Conservation (phyloP, 2,797 vertebrate species). For the Limosa lapponica region DNA sequence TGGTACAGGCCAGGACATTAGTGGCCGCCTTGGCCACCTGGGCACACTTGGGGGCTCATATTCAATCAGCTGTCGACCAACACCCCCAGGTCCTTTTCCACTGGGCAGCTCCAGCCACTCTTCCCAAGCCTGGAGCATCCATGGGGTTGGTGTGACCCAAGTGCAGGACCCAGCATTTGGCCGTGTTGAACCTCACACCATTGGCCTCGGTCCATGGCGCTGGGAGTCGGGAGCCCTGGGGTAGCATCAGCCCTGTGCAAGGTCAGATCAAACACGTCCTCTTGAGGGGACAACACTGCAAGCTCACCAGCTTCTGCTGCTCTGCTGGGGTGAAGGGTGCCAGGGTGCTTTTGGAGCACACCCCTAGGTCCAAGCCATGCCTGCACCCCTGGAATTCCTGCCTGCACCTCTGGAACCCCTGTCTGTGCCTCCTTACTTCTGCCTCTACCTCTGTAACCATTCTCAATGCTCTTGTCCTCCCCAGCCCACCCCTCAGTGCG, state of each 20-base stretch:
- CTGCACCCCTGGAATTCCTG: neutral
- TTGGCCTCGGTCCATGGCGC: no score
- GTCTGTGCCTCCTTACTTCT: neutral
- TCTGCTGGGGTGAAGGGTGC: neutral
- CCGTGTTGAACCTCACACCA: no score
- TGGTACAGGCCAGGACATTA: no score
- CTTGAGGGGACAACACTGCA: neutral
- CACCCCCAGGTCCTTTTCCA: no score
- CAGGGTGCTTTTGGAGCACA: neutral
- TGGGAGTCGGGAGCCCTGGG: neutral
- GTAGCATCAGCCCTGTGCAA: neutral
- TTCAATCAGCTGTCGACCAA: no score
- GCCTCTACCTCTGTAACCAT: neutral
- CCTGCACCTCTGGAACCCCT: neutral
- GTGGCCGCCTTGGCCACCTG: no score
- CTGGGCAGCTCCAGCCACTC: no score
- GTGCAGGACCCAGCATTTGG: no score
- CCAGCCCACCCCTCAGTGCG: slow-evolving; percentile 38
- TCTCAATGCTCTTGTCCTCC: neutral
- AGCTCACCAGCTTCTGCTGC: neutral
- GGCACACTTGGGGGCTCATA: no score
- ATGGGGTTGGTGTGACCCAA: no score
- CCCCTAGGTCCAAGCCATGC: neutral
- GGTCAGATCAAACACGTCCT: no score
- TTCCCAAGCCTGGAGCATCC: no score